Evolutionary conservation across 2,888 invertebrate species (phyloP), one percentile per base, ranked within the genome.

Genomic region (Papilio demoleus): DNA sequence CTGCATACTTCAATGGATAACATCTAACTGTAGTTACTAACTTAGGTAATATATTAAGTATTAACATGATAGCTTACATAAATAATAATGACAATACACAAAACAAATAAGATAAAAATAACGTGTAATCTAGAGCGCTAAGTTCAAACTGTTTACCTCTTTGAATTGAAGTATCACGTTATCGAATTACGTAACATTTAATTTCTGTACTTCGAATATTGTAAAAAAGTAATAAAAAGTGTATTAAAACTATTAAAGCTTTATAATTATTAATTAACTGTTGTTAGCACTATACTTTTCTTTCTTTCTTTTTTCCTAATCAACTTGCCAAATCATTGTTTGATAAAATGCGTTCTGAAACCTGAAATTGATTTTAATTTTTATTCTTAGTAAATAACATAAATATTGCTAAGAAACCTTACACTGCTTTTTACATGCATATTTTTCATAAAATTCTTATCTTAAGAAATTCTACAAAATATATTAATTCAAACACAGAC

Each of bases 51-150:
- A 83, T 77, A 71, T 80, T 80, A 72, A 87, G 70, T 73, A 87
- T 76, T 77, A 86, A 71, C 86, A 87, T 89, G 75, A 72, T 85
- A 71, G 74, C 81, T 87, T 89, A 89, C 76, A 84, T 87, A 88
- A 88, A 79, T 78, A 76, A 76, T 75, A 75, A 77, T 81, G 81
- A 77, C 83, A 84, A 79, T 76, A 80, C 75, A 78, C 75, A 81
- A 81, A 80, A 83, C 77, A 86, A 86, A 85, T 81, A 81, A 72
- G 72, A 70, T 75, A 72, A 73, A n/a, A 73, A 70, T 71, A 65
- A 70, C 71, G 70, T 42, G 66, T 70, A 64, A 65, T 61, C 67
- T 62, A 65, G 71, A 76, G 78, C 81, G 81, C 78, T 81, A 79
- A 77, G 71, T 77, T 79, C 70, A 81, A 81, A 77, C 64, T 60